Base-by-base conservation (phyloP, 2,797 vertebrate species). In the Platalea minor region DNA sequence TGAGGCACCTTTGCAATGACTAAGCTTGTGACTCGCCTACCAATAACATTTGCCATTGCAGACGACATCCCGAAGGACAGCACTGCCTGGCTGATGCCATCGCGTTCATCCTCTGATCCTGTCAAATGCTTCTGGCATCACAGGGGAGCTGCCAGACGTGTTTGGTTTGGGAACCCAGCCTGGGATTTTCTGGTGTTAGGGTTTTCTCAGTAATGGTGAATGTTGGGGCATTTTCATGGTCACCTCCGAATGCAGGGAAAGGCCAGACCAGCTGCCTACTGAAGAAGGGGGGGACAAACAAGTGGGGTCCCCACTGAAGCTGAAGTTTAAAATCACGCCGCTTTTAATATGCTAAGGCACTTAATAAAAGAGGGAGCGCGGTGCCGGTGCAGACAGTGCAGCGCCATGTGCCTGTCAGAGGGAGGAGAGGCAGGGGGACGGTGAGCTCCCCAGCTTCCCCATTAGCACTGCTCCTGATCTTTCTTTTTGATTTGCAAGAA, bases 71-170 rank as follows among this genome's bases (percentile, higher is more conserved):
- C 1, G 3, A 73, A 51, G 29, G 41, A 60, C 50, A 54, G 50
- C 60, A 28, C 37, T 82, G 68, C 39, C 73, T 69, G 31, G 41
- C 53, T 85, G 78, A 50, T 60, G 68, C 33, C 76, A 41, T 11
- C 1, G 1, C 5, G 0, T 68, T 93, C 17, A 10, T 70, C 24
- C 37, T 68, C 61, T 60, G 45, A 8, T 78, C 45, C 57, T 8
- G 7, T 10, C 3, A 4, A 72, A 83, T 14, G 10, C 19, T 89
- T 84, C 41, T 56, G 65, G 51, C 56, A 54, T 20, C 45, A 45
- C 19, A n/a, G 51, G n/a, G 50, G 13, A 5, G 1, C 23, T 26
- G 29, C 21, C 63, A 57, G 60, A 59, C 0, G 0, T 19, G 11
- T 28, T 88, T 33, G 26, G 14, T 29, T 54, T 61, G 77, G 56